These are phyloP conservation scores for Anoplopoma fimbria DNA, from an alignment of 2,113 vertebrate genomes.

Conservation along the genomic window DNA sequence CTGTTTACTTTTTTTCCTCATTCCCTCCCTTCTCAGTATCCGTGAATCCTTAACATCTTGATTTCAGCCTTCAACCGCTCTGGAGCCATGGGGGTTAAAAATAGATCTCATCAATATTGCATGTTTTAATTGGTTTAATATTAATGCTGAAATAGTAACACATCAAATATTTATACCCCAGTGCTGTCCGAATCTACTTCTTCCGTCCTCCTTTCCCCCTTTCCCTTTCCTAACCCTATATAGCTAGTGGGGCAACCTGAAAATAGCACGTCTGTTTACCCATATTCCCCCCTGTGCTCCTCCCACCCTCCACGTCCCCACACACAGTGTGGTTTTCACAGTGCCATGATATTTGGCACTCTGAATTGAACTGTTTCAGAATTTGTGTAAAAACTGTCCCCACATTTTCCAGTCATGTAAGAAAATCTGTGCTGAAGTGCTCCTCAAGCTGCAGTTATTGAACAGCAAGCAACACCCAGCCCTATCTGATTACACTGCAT, in stretches of 20 bases:
- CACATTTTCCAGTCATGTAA: slow-evolving; percentile 19
- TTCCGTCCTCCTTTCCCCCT: slow-evolving; percentile 6
- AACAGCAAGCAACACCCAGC: slow-evolving; percentile 44
- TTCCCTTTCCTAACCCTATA: slow-evolving; percentile 7
- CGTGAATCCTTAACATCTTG: slow-evolving; percentile 31
- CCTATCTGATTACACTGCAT: slow-evolving; percentile 14
- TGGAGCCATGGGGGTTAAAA: slow-evolving; percentile 74
- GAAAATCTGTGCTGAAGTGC: slow-evolving; percentile 32
- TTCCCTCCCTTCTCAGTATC: slow-evolving; percentile 15
- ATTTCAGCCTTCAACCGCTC: slow-evolving; percentile 67
- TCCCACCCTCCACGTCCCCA: too few relatives aligned
- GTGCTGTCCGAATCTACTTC: slow-evolving; percentile 59
- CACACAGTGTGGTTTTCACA: slow-evolving; percentile 6
- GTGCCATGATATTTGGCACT: slow-evolving; percentile 18
- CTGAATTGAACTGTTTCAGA: slow-evolving; percentile 25
- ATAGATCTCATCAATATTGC: slow-evolving; percentile 78
- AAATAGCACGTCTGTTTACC: slow-evolving; percentile 53
- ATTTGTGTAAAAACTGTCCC: slow-evolving; percentile 4
- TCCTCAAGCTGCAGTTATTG: slow-evolving; percentile 34
- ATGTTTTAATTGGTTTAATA: slow-evolving; percentile 83
- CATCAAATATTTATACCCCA: slow-evolving; percentile 81
- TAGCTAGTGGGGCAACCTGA: slow-evolving; percentile 43
- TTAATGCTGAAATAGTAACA: slow-evolving; percentile 81
- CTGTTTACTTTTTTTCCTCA: slow-evolving; percentile 1
- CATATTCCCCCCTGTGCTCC: background rate